A percentile compares a stretch with the other conserved stretches of the same genome.
Conservation (phyloP, 2,113 vertebrate genomes). For the Tinamus guttatus region DNA sequence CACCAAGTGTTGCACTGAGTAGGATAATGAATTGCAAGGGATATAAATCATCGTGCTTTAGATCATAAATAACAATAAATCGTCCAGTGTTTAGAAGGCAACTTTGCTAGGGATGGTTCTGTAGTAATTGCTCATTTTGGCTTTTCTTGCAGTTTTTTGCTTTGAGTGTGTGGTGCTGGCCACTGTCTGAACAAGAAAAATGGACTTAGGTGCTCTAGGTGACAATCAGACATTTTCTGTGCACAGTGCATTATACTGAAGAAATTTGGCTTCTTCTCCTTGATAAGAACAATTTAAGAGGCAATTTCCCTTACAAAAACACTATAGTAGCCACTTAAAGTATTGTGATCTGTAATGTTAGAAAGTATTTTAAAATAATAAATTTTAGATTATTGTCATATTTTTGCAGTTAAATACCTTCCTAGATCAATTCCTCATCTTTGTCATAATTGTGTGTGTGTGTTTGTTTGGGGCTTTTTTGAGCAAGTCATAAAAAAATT, state of each 20-base stretch:
- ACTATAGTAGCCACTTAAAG: background rate
- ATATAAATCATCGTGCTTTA: constrained; percentile 50
- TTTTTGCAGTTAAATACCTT: background rate
- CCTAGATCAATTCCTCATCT: background rate
- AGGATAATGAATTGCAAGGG: constrained; percentile 55
- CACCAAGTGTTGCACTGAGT: background rate
- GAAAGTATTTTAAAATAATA: background rate
- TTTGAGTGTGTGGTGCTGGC: background rate
- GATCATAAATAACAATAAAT: constrained; percentile 61
- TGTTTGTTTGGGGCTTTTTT: background rate
- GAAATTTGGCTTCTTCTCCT: background rate
- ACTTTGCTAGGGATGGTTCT: constrained; percentile 35
- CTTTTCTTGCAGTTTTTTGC: background rate
- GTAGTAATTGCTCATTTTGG: constrained; percentile 44
- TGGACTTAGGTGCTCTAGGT: background rate
- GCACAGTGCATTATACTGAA: background rate
- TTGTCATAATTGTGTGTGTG: background rate
- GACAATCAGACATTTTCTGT: background rate
- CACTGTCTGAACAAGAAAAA: background rate
- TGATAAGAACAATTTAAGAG: background rate
- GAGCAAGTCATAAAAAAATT: background rate
- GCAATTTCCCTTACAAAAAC: background rate
- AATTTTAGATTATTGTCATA: background rate
- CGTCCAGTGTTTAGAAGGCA: constrained; percentile 40
- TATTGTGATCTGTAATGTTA: background rate